Conservation (phyloP, 2,888 invertebrate genomes). For the Anoncus sp. region DNA sequence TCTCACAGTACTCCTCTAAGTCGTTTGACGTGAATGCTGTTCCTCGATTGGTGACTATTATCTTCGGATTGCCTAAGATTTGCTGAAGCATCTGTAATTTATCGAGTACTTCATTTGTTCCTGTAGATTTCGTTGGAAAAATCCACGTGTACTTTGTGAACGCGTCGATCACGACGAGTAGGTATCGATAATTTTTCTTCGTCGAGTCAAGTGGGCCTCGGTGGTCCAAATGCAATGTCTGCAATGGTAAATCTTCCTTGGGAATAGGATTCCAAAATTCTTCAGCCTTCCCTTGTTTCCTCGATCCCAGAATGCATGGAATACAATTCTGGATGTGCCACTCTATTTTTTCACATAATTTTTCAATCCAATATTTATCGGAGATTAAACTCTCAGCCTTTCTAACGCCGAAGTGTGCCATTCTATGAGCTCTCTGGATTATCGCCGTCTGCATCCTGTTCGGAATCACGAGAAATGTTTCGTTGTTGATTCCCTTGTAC, state of each 20-base stretch:
- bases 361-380: constrained; percentile 51
- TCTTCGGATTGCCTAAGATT: constrained; percentile 54
- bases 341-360: constrained; percentile 52
- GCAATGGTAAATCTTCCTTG: constrained; percentile 72
- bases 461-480: constrained; percentile 32
- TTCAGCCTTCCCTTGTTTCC: constrained; percentile 71
- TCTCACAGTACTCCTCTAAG: constrained; percentile 44
- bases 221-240: constrained; percentile 75
- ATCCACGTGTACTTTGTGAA: constrained; percentile 76
- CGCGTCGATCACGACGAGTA: constrained; percentile 73
- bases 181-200: constrained; percentile 71
- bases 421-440: constrained; percentile 49
- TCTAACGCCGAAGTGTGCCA: constrained; percentile 45
- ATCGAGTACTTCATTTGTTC: constrained; percentile 61
- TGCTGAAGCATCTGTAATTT: constrained; percentile 38
- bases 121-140: constrained; percentile 72
- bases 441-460: constrained; percentile 29
- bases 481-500: constrained; percentile 33
- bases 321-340: constrained; percentile 62
- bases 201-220: constrained; percentile 73
- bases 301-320: constrained; percentile 68
- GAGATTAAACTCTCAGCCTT: constrained; percentile 37
- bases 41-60: constrained; percentile 64
- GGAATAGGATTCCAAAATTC: constrained; percentile 68
- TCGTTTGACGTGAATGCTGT: constrained; percentile 62